Evolutionary conservation across 2,113 vertebrate genomes (phyloP).

Genomic region (Rostratula benghalensis): DNA sequence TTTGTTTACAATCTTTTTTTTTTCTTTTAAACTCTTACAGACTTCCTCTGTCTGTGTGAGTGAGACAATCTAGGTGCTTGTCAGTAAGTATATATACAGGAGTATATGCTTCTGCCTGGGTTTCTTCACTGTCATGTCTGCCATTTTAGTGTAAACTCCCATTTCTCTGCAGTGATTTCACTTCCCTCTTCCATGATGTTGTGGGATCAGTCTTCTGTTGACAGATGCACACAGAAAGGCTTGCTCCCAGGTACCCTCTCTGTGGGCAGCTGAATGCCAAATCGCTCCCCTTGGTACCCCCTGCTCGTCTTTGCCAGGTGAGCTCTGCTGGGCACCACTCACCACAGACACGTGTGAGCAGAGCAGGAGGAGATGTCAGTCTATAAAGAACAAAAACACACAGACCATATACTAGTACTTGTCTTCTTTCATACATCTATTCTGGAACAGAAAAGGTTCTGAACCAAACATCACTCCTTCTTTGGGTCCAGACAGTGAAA

Average conservation of each 20-base stretch:
- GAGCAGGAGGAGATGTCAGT: not conserved
- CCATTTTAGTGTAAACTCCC: not conserved
- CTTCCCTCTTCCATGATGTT: not conserved
- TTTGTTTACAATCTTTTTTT: not conserved
- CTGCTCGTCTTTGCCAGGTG: not conserved
- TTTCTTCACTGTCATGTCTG: not conserved
- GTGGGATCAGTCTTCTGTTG: not conserved
- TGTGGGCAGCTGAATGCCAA: not conserved
- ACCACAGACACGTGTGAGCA: fast-evolving
- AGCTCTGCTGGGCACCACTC: not conserved
- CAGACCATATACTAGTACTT: not conserved
- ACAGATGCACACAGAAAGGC: no score
- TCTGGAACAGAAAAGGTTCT: not conserved
- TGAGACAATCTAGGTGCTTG: not conserved
- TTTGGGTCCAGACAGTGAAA: not conserved
- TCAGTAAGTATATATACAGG: not conserved
- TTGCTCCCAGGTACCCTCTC: not conserved
- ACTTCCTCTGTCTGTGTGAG: not conserved
- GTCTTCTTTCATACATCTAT: not conserved
- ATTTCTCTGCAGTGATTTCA: not conserved
- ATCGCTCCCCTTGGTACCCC: fast-evolving
- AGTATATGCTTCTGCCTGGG: not conserved
- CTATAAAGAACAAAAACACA: not conserved
- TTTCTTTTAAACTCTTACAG: not conserved
- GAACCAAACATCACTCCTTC: fast-evolving